A percentile compares a stretch with the other conserved stretches of the same genome.
Conservation (phyloP, 2,113 vertebrate genomes). For the Propithecus coquereli region DNA sequence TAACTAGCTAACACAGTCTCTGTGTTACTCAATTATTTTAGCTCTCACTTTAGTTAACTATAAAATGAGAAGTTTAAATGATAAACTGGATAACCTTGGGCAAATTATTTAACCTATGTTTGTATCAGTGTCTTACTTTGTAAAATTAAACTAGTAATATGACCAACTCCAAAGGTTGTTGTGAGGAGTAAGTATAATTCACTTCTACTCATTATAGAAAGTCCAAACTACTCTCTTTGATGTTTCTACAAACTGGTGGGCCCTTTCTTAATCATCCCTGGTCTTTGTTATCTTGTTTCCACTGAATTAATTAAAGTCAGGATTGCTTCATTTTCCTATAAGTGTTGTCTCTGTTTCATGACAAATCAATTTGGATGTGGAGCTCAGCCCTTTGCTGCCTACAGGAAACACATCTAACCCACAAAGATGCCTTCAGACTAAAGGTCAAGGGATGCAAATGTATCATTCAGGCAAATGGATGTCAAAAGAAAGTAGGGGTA, state of each 20-base stretch:
- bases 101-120: not conserved
- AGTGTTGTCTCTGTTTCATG: not conserved
- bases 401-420: too few relatives aligned
- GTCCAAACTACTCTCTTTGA: not conserved
- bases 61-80: not conserved
- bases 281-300: not conserved
- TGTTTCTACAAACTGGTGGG: not conserved
- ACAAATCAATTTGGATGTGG: not conserved
- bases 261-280: not conserved
- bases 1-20: not conserved
- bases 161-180: not conserved
- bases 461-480: too few relatives aligned
- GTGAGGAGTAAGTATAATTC: not conserved
- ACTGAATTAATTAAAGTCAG: not conserved
- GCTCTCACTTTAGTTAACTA: not conserved
- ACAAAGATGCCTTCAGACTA: too few relatives aligned
- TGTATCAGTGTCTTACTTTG: not conserved
- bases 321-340: not conserved
- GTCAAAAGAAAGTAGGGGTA: too few relatives aligned
- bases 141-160: not conserved
- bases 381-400: not conserved
- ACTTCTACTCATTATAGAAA: not conserved
- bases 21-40: not conserved
- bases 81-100: not conserved
- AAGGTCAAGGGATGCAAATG: too few relatives aligned